Base-by-base conservation (phyloP, 2,888 invertebrate species). In the Lepeophtheirus nordmannii region DNA sequence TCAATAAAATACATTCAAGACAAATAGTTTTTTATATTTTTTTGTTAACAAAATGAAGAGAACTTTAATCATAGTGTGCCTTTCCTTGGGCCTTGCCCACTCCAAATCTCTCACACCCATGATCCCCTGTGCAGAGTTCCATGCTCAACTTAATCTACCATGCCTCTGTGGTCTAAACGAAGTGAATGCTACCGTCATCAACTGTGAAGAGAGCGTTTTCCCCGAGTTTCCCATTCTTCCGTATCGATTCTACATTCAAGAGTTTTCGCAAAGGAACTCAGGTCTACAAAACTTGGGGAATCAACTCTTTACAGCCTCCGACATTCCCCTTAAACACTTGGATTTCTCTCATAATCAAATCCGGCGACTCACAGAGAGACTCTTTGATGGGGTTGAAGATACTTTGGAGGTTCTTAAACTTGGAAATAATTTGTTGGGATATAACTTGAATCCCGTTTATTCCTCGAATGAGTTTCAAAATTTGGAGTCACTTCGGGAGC, bases 391-490 rank as follows among this genome's bases (percentile, higher is more conserved):
- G 0, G 77, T 86, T 0, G 80, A 81, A 70, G 78, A 79, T 72
- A 83, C 83, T 11, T 77, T 91, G 53, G 82, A 82, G 22, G 85
- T 84, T 71, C 74, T 91, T 53, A 80, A 82, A 17, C 75, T 92
- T 65, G 81, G 85, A 38, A 83, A 88, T 72, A 92, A 92, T 74
- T 78, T 88, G n/a, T 79, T 92, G 38, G 91, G 91, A 1, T 90
- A 91, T 74, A 88, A 86, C 72, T 77, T 91, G 38, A 91, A 90
- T 76, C 91, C 91, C 0, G 89, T 91, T 70, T 91, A 91, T 75
- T 87, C 89, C 22, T 86, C 86, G 57, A 84, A 85, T 14, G 65
- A 65, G 58, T 65, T 65, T 40, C 37, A 58, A 58, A 65, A 65
- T 23, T 39, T 65, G 17, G 39, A 58, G 58, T 58, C 58, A 11